Evolutionary conservation across 2,888 invertebrate species (phyloP).

Genomic region (Torymus auratus): DNA sequence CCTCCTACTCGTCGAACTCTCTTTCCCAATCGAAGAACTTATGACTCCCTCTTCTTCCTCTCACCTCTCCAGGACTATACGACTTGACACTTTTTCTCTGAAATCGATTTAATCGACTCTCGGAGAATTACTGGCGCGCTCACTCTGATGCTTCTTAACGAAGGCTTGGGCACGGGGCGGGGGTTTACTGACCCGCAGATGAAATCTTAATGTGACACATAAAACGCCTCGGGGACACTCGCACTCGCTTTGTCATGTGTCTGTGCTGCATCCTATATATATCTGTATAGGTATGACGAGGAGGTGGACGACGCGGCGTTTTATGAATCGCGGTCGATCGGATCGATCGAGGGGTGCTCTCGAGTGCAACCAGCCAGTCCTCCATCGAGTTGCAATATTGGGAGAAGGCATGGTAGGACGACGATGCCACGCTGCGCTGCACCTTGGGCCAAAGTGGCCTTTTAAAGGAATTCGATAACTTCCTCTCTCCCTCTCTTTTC

Average conservation of each 20-base stretch:
- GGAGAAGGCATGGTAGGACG: background rate
- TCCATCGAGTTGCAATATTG: slow-evolving; percentile 4
- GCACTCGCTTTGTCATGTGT: no score
- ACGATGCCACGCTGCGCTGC: background rate
- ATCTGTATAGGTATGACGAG: background rate
- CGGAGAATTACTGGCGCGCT: slow-evolving; percentile 30
- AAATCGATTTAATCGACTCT: slow-evolving; percentile 51
- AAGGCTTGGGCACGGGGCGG: background rate
- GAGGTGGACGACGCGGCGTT: background rate
- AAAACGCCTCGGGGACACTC: slow-evolving; percentile 15
- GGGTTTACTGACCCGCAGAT: slow-evolving; percentile 49
- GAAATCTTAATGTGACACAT: slow-evolving; percentile 45
- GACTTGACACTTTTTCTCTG: slow-evolving; percentile 30
- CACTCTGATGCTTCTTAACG: slow-evolving; percentile 13
- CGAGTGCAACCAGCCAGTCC: background rate
- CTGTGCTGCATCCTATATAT: no score
- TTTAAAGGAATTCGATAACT: slow-evolving; percentile 40
- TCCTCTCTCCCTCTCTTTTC: no score
- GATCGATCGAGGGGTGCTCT: slow-evolving; percentile 17
- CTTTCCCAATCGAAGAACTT: background rate
- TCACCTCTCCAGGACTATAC: slow-evolving; percentile 6
- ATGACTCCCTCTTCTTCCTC: background rate
- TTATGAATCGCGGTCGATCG: slow-evolving; percentile 10
- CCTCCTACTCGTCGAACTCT: background rate
- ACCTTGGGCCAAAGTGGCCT: slow-evolving; percentile 25